Percentiles rank a stretch among this genome's conserved stretches.
phyloP scores from a whole-genome alignment of 2,888 invertebrate genomes.

The Ligdia adustata region DNA sequence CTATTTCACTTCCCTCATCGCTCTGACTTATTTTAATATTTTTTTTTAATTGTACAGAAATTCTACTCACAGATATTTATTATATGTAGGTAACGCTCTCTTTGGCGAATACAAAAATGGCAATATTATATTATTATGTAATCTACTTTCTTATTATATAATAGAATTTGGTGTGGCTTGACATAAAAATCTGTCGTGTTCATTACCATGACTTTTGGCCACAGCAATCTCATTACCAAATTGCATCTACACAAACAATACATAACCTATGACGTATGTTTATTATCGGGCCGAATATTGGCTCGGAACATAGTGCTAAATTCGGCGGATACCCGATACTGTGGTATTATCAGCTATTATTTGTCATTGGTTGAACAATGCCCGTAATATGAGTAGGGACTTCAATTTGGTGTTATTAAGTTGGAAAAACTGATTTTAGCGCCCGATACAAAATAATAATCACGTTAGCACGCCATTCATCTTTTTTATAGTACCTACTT shows the following conservation, averaged over 20 bases:
- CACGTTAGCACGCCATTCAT: neutral
- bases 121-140: no score
- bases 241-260: constrained; percentile 33
- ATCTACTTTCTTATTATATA: no score
- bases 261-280: constrained; percentile 61
- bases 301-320: constrained; percentile 79
- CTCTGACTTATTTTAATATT: no score
- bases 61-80: no score
- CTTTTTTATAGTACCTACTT: neutral
- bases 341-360: constrained; percentile 82
- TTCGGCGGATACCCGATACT: constrained; percentile 78
- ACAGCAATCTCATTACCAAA: constrained; percentile 27
- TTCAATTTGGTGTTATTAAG: constrained; percentile 71
- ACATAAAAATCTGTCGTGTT: neutral
- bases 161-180: no score
- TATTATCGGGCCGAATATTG: constrained; percentile 80
- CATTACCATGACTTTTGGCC: constrained; percentile 6
- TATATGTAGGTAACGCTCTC: no score
- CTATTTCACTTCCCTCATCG: no score
- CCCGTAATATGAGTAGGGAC: constrained; percentile 56
- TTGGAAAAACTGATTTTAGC: constrained; percentile 28
- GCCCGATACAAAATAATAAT: constrained; percentile 6
- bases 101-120: no score
- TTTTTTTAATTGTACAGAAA: no score
- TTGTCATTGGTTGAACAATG: constrained; percentile 80